These are phyloP conservation scores for Lates japonicus DNA, from an alignment of 2,797 vertebrate genomes.

Conservation along the genomic window DNA sequence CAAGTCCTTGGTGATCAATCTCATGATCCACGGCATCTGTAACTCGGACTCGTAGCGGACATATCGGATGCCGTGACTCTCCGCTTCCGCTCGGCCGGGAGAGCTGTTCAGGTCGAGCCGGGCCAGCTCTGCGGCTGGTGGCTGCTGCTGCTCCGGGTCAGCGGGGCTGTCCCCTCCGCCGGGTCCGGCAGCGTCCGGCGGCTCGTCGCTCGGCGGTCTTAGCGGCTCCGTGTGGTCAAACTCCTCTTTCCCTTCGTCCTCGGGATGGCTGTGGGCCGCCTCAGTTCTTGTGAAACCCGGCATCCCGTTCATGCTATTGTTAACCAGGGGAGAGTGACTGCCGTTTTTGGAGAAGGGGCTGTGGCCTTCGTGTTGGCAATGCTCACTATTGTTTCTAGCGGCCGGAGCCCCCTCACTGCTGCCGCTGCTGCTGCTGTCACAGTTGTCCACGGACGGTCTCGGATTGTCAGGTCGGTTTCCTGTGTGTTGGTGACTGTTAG, in stretches of 20 bases:
- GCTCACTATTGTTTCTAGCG: slow-evolving; percentile 72
- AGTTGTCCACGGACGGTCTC: slow-evolving; percentile 75
- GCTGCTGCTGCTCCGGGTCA: slow-evolving; percentile 50
- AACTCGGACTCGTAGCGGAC: slow-evolving; percentile 98
- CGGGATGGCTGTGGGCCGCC: slow-evolving; percentile 37
- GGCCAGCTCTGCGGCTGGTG: slow-evolving; percentile 77
- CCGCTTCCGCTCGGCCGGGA: slow-evolving; percentile 74
- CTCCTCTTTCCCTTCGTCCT: slow-evolving; percentile 48
- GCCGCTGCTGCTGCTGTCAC: slow-evolving; percentile 78
- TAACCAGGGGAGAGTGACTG: slow-evolving; percentile 72
- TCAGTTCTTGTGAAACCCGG: slow-evolving; percentile 75
- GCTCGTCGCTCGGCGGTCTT: slow-evolving; percentile 59
- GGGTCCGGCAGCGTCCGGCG: slow-evolving; percentile 59
- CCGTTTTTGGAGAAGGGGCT: slow-evolving; percentile 78
- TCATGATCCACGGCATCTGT: slow-evolving; percentile 99
- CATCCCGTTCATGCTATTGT: slow-evolving; percentile 81
- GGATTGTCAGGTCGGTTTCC: slow-evolving; percentile 83
- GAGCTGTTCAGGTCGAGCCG: slow-evolving; percentile 82
- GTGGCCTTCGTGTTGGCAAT: slow-evolving; percentile 78
- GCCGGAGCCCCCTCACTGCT: slow-evolving; percentile 61
- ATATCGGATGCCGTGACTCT: slow-evolving; percentile 92
- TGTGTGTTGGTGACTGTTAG: slow-evolving; percentile 67
- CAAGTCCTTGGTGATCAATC: slow-evolving; percentile 99
- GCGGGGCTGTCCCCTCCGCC: slow-evolving; percentile 38
- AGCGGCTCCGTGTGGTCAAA: slow-evolving; percentile 60